Evolutionary conservation across 2,113 vertebrate genomes (phyloP), one percentile per base, ranked within the genome.

Genomic region (Pachypanchax playfairii): DNA sequence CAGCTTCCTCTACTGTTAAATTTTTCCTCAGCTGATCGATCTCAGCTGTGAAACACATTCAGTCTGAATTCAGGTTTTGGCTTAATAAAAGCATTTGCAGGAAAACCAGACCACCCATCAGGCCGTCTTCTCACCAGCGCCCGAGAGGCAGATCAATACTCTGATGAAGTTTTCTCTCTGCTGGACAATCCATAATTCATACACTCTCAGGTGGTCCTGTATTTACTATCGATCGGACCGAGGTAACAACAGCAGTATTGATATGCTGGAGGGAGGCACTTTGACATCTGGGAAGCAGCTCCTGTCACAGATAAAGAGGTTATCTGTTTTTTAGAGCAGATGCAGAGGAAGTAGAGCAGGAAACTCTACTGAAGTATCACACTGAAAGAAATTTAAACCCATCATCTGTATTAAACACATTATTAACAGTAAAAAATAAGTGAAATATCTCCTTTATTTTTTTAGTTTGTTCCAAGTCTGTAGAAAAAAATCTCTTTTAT

Each of bases 181-280:
- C 73, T 52, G 73, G 35, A 70, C 21, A 44, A 87, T 88, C 80
- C 77, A 88, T 88, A 85, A 86, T 80, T 85, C 72, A 78, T 68
- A 82, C 77, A 54, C 79, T 64, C 81, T 77, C 70, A 83, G 87
- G 87, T 76, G 83, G 79, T 73, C 81, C 71, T 79, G 83, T 80
- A 73, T 88, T 87, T 85, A 84, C 75, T 55, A 84, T 87, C 41
- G 83, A 86, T 72, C 73, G 42, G 26, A 51, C 18, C 2, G 39
- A 46, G 64, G 68, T 55, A 76, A 82, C 75, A 83, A 72, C 75
- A 65, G 61, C 70, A 51, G 1, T 43, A 79, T 74, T 26, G 29
- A 77, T 57, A 46, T 48, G 70, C 65, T 42, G 1, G 65, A 60
- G 63, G 73, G 70, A 71, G 75, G 26, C 6, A 17, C 65, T 67